These are phyloP conservation scores for Nycticryphes semicollaris DNA, from an alignment of 2,113 vertebrate species.

Conservation along the genomic window DNA sequence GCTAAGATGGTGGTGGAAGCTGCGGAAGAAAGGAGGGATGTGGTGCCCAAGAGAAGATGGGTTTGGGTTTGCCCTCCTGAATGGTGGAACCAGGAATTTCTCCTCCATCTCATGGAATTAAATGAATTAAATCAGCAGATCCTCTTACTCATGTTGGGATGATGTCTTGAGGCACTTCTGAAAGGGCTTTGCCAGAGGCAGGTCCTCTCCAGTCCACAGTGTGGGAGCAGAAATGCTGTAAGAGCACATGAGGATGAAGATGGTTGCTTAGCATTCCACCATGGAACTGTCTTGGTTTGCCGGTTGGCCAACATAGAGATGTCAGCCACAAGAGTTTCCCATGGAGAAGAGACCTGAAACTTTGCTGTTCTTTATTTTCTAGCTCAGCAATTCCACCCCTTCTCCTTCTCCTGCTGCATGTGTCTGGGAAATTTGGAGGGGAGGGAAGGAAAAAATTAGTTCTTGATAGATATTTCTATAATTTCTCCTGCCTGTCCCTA, in stretches of 20 bases:
- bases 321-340: accelerated
- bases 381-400: not conserved
- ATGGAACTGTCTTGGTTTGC: not conserved
- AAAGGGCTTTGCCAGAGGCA: not conserved
- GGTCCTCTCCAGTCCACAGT: accelerated
- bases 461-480: not conserved
- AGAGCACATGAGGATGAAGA: accelerated
- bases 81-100: not conserved
- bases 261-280: not conserved
- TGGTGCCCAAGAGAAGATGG: not conserved
- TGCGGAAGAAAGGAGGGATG: accelerated
- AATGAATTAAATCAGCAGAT: not conserved
- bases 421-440: not conserved
- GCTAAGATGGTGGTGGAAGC: not conserved
- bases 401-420: not conserved
- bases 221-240: accelerated
- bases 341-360: accelerated
- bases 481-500: not conserved
- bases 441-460: not conserved
- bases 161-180: accelerated
- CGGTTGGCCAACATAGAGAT: accelerated
- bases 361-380: not conserved
- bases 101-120: not conserved
- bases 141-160: accelerated
- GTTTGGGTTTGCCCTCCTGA: not conserved